Evolutionary conservation across 2,797 vertebrate species (phyloP).

Genomic region (Vireo griseus): DNA sequence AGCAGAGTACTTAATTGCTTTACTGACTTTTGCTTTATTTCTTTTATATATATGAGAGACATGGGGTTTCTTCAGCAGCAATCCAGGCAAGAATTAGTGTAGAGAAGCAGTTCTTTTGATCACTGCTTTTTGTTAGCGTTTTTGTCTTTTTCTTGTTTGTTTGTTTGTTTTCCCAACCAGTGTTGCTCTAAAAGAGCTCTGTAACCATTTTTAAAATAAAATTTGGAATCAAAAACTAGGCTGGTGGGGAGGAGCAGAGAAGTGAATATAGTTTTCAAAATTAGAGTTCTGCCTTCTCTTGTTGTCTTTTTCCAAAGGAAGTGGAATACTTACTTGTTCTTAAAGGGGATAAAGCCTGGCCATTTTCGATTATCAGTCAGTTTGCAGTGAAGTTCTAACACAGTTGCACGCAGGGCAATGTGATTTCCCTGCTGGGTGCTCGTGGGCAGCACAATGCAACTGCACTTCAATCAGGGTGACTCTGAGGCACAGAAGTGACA

Average conservation of each 20-base stretch:
- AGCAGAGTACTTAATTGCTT: neutral
- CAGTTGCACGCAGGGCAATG: neutral
- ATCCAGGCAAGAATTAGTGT: neutral
- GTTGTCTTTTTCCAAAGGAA: neutral
- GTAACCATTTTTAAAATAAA: neutral
- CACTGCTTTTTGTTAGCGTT: neutral
- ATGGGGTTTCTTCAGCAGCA: neutral
- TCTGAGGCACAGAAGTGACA: neutral
- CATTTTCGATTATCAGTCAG: neutral
- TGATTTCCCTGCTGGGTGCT: neutral
- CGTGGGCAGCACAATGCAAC: neutral
- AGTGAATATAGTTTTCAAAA: neutral
- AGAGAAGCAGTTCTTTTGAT: neutral
- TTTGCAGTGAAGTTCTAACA: neutral
- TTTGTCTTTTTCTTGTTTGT: neutral
- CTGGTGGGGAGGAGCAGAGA: neutral
- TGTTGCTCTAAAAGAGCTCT: neutral
- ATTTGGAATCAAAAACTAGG: neutral
- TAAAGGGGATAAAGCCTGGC: neutral
- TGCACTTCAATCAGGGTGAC: neutral
- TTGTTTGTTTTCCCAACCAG: neutral
- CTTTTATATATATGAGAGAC: neutral
- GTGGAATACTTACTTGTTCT: neutral
- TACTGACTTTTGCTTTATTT: neutral
- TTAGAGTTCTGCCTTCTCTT: neutral